Evolutionary conservation across 2,797 vertebrate species (phyloP), one percentile per base, ranked within the genome.

Genomic region (Mus minutoides): DNA sequence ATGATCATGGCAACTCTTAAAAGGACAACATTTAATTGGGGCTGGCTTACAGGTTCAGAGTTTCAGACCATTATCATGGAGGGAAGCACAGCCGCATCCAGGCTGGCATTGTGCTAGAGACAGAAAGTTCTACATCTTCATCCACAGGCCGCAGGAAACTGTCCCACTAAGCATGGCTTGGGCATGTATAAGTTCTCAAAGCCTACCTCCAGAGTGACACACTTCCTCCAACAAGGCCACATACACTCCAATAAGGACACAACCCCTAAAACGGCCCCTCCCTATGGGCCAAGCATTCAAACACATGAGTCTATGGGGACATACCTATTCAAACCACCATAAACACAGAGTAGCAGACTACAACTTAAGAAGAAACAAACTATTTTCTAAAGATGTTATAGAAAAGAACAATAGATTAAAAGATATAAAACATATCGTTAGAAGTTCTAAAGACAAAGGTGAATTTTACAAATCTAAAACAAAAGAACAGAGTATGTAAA

Each of bases 401-500:
- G 60, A 95, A 94, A 90, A 26, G 73, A 37, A 31, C 92, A 87
- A 84, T 31, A 92, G 87, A 80, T 83, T 90, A 93, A 95, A 96
- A 79, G 31, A 78, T 37, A 92, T 64, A 77, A 94, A 94, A 82
- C 12, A 78, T 31, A 78, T 92, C 76, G 84, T 86, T 9, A 86
- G 31, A 90, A 90, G 90, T 52, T 85, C 16, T 90, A 54, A 93
- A 90, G 22, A 92, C 37, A 92, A 95, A 83, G 0, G 4, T 87
- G 34, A n/a, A 69, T 52, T 80, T 64, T 64, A 79, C 2, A 75
- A 93, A 37, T 82, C 76, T 91, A 86, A 94, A 96, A 88, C 12
- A 77, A 21, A 71, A 77, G 52, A 40, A 86, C 12, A 90, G 29
- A 88, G 93, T 85, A 88, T 43, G 12, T 73, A 95, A 52, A n/a